Conservation (phyloP, 2,888 invertebrate species). For the Drosophila mimica region DNA sequence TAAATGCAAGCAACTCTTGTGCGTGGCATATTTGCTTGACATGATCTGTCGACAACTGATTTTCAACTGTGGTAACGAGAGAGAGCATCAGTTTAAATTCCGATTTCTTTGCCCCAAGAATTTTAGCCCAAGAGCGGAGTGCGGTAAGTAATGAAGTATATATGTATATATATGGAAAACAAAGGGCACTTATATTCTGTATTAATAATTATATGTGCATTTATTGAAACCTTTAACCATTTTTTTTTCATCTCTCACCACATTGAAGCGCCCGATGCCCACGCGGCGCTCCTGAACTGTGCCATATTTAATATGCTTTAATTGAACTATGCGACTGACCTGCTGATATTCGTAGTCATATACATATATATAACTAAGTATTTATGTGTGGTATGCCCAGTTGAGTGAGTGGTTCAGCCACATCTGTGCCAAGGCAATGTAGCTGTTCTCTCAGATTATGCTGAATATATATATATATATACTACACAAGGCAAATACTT, state of each 20-base stretch:
- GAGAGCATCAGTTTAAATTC: conserved; percentile 45
- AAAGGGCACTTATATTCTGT: no score
- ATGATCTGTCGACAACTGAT: conserved; percentile 46
- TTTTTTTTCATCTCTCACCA: neutral
- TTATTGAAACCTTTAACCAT: neutral
- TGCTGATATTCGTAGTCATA: conserved; percentile 29
- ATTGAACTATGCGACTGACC: conserved; percentile 79
- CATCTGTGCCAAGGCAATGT: conserved; percentile 3
- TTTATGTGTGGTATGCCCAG: conserved; percentile 21
- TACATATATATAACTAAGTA: conserved; percentile 6
- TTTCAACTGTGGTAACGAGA: conserved; percentile 42
- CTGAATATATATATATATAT: neutral
- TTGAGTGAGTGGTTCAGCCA: conserved; percentile 7
- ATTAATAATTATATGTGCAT: neutral
- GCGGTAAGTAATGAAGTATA: neutral
- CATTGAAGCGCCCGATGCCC: neutral
- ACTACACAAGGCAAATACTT: neutral
- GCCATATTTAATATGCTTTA: conserved; percentile 64
- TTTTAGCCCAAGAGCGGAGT: conserved; percentile 47
- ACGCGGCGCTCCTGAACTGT: conserved; percentile 54
- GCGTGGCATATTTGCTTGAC: conserved; percentile 10
- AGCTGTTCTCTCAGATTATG: neutral
- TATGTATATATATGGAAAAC: neutral
- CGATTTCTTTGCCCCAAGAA: conserved; percentile 60
- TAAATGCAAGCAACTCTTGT: conserved; percentile 1